Percentiles rank a stretch among this genome's conserved stretches.
Conservation (phyloP, 2,888 invertebrate species). For the Mythimna ferrago region DNA sequence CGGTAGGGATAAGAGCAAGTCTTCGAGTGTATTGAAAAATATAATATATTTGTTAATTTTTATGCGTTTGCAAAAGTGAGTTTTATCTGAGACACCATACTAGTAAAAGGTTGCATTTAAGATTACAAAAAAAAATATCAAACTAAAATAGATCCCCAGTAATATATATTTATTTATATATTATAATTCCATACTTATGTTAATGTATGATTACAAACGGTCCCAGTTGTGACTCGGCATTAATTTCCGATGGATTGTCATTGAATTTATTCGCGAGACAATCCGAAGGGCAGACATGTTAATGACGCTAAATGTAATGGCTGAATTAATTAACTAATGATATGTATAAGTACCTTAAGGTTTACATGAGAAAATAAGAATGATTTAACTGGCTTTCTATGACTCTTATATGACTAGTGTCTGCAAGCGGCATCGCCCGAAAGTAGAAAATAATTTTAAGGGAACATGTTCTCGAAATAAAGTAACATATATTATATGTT, state of each 20-base stretch:
- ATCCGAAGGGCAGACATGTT: constrained; percentile 43
- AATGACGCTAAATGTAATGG: constrained; percentile 50
- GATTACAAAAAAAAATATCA: not conserved
- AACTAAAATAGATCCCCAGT: not conserved
- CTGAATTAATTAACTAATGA: constrained; percentile 49
- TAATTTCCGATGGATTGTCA: constrained; percentile 59
- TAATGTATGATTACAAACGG: constrained; percentile 59
- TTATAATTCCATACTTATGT: constrained; percentile 55
- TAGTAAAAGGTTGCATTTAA: too few species aligned
- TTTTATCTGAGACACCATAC: too few species aligned
- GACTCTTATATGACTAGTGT: not conserved
- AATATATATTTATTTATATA: constrained; percentile 15
- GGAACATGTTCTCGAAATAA: too few species aligned
- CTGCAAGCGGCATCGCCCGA: too few species aligned
- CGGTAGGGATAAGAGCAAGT: too few species aligned
- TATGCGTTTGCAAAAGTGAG: too few species aligned
- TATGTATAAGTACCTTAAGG: constrained; percentile 34
- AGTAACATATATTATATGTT: too few species aligned
- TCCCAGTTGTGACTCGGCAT: constrained; percentile 63
- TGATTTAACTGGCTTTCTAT: not conserved
- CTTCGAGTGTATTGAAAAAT: too few species aligned
- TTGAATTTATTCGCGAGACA: constrained; percentile 60
- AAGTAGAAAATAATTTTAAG: too few species aligned
- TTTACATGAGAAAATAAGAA: constrained; percentile 18
- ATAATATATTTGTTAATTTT: too few species aligned